Conservation (phyloP, 2,797 vertebrate genomes). For the Phataginus tricuspis region DNA sequence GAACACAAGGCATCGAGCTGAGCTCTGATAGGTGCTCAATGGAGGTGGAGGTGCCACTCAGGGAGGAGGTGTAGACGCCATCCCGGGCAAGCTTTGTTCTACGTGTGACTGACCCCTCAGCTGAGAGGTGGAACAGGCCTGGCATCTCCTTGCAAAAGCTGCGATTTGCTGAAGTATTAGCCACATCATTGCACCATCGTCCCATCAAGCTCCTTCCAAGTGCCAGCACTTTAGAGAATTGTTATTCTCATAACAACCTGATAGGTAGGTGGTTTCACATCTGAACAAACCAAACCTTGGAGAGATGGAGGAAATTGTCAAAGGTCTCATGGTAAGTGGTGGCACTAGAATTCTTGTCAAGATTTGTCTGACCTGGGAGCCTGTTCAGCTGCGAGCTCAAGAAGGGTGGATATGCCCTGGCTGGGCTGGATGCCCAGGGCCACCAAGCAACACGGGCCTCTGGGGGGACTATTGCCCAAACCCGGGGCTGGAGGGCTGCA, state of each 20-base stretch:
- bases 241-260: not conserved
- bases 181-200: fast-evolving
- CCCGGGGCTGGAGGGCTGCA: not conserved
- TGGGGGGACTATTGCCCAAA: not conserved
- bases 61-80: not conserved
- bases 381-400: not conserved
- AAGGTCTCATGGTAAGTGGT: not conserved
- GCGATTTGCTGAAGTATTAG: not conserved
- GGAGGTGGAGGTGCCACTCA: not conserved
- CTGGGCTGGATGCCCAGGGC: not conserved
- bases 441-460: fast-evolving
- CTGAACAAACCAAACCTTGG: not conserved
- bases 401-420: not conserved
- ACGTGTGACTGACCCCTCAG: not conserved
- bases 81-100: not conserved
- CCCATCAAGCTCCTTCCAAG: not conserved
- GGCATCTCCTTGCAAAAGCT: not conserved
- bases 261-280: not conserved
- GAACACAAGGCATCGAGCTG: not conserved
- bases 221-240: not conserved
- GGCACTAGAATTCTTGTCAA: not conserved
- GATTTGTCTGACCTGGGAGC: not conserved
- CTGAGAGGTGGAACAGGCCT: not conserved
- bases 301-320: not conserved
- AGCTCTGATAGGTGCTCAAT: not conserved